These are phyloP conservation scores for Chaetodon trifascialis DNA, from an alignment of 2,113 vertebrate species.

Conservation along the genomic window DNA sequence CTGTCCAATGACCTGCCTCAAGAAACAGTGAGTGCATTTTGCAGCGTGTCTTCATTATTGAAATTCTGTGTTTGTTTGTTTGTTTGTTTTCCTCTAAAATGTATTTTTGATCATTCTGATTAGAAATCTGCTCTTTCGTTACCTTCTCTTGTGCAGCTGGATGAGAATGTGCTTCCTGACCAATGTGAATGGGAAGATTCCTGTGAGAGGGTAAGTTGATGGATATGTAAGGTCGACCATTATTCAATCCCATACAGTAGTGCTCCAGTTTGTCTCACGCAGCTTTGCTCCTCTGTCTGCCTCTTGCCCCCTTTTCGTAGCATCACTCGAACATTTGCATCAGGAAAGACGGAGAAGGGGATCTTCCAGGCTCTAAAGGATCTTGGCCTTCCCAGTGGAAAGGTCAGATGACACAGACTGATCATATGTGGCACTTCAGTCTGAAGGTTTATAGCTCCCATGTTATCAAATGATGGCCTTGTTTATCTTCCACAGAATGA, in stretches of 20 bases:
- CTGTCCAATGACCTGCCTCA: constrained; percentile 98
- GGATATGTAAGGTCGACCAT: background rate
- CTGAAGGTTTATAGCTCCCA: background rate
- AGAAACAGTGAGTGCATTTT: constrained; percentile 93
- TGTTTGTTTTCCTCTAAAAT: no score
- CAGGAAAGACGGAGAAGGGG: constrained; percentile 99
- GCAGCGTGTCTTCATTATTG: background rate
- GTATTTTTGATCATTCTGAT: background rate
- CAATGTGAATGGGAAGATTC: constrained; percentile 96
- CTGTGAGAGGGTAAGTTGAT: constrained; percentile 92
- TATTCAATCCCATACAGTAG: background rate
- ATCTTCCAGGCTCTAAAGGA: constrained; percentile 99
- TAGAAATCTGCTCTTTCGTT: background rate
- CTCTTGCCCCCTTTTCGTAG: constrained; percentile 71
- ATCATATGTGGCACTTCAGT: background rate
- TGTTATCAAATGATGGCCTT: background rate
- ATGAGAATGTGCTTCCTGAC: constrained; percentile 98
- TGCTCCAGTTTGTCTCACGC: background rate
- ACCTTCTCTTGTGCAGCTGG: constrained; percentile 88
- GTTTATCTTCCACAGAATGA: constrained; percentile 90
- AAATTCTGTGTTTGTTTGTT: no score
- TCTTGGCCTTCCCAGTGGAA: constrained; percentile 97
- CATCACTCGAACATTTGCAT: constrained; percentile 98
- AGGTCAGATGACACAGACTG: constrained; percentile 84
- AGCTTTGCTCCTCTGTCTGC: background rate